These are phyloP conservation scores for Metalampra italica DNA, from an alignment of 2,888 invertebrate species.

Conservation along the genomic window DNA sequence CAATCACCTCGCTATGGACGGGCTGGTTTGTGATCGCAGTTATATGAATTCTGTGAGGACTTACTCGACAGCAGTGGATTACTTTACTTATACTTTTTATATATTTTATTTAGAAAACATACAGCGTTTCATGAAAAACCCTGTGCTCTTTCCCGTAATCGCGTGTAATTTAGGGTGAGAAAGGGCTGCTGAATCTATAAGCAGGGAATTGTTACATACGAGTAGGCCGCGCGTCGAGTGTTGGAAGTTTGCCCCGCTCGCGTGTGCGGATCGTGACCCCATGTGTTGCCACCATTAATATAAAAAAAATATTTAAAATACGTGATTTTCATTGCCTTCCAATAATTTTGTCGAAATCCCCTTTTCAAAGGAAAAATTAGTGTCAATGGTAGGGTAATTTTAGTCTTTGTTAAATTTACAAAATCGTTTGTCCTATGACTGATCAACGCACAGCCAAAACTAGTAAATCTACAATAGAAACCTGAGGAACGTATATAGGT, in stretches of 20 bases:
- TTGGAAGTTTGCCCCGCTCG: slow-evolving; percentile 25
- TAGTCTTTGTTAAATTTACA: no score
- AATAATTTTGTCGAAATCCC: not conserved
- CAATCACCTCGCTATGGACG: no score
- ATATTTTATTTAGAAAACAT: not conserved
- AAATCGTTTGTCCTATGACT: no score
- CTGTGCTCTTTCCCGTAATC: slow-evolving; percentile 25
- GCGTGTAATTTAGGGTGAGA: slow-evolving; percentile 35
- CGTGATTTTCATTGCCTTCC: slow-evolving; percentile 17
- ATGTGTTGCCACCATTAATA: slow-evolving; percentile 36
- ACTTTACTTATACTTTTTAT: no score
- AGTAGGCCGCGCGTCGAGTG: slow-evolving; percentile 27
- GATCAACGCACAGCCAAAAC: no score
- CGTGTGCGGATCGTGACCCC: slow-evolving; percentile 44
- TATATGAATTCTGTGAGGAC: no score
- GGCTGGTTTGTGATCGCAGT: no score
- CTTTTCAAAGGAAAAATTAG: no score
- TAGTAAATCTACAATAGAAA: no score
- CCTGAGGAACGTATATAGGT: no score
- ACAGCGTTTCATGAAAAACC: not conserved
- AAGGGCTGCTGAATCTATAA: slow-evolving; percentile 46
- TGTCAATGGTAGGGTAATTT: no score
- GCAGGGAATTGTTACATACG: slow-evolving; percentile 38
- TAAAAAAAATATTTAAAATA: slow-evolving; percentile 21
- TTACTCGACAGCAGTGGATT: no score